phyloP scores from a whole-genome alignment of 2,797 vertebrate genomes.

The Helarctos malayanus region DNA sequence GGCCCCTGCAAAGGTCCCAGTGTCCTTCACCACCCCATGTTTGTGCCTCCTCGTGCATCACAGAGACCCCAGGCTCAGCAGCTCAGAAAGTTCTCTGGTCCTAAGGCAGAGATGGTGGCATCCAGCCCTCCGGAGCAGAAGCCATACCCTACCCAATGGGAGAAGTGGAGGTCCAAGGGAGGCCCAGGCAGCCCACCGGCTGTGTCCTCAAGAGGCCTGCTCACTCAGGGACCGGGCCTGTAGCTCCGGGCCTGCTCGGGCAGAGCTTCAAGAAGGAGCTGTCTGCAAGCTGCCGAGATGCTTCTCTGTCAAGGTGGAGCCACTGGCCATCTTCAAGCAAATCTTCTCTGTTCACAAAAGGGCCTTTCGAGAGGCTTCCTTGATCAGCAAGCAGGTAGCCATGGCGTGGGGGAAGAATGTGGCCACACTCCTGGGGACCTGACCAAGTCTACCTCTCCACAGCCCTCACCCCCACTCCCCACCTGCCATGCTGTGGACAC shows the following conservation, averaged over 20 bases:
- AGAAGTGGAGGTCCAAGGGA: not conserved
- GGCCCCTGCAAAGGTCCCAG: not conserved
- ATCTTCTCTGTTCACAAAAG: not conserved
- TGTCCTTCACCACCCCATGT: not conserved
- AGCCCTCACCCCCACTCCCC: not conserved
- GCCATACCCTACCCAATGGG: not conserved
- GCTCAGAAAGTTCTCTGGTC: not conserved
- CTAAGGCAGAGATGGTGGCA: not conserved
- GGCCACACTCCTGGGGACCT: not conserved
- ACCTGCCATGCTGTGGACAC: not conserved
- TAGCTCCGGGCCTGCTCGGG: no score
- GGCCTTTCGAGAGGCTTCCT: not conserved
- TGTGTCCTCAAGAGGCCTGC: not conserved
- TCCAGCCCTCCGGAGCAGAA: not conserved
- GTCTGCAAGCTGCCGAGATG: not conserved
- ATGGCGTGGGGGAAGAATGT: no score
- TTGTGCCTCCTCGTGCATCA: fast-evolving
- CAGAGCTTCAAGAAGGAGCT: not conserved
- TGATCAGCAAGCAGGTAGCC: fast-evolving
- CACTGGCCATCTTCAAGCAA: not conserved
- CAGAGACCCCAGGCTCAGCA: not conserved
- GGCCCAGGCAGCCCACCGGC: not conserved
- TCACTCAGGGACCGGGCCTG: not conserved
- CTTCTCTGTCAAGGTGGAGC: not conserved
- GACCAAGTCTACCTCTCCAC: not conserved